A percentile compares a stretch with the other conserved stretches of the same genome.
Conservation (phyloP, 2,797 vertebrate genomes). For the Gymnoscopelus microlampas region DNA sequence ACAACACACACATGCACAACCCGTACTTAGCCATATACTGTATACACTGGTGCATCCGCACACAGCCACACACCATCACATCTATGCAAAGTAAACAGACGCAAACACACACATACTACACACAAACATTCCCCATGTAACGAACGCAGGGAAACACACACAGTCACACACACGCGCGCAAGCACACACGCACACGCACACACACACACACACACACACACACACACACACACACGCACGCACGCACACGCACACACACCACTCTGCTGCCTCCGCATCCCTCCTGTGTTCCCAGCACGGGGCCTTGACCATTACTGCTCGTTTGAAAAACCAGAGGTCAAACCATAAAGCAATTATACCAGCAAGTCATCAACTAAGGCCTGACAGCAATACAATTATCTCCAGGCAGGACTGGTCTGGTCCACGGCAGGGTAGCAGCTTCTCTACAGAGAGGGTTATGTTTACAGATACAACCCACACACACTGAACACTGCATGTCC, state of each 20-base stretch:
- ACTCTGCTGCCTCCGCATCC: constrained; percentile 46
- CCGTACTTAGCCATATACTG: too few relatives aligned
- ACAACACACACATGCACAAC: too few relatives aligned
- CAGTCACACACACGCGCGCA: constrained; percentile 26
- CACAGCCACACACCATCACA: background rate
- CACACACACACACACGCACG: constrained; percentile 15
- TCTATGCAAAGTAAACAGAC: background rate
- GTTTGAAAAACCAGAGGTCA: constrained; percentile 78
- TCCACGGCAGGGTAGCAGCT: constrained; percentile 43
- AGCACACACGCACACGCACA: constrained; percentile 44
- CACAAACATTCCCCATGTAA: constrained; percentile 1
- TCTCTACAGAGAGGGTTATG: constrained; percentile 40
- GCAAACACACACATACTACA: constrained; percentile 27
- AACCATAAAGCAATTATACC: constrained; percentile 76
- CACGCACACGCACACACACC: constrained; percentile 25
- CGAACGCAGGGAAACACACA: too few relatives aligned
- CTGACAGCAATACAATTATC: constrained; percentile 80
- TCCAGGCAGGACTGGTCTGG: constrained; percentile 55
- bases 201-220: constrained; percentile 26
- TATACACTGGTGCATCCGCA: background rate
- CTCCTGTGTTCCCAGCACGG: constrained; percentile 59
- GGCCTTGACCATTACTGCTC: constrained; percentile 73
- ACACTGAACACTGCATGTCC: too few relatives aligned
- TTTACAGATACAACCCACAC: constrained; percentile 38
- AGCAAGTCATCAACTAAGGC: constrained; percentile 75